Base-by-base conservation (phyloP, 1,140 invertebrate genomes). In the Scaptomyza pallida region DNA sequence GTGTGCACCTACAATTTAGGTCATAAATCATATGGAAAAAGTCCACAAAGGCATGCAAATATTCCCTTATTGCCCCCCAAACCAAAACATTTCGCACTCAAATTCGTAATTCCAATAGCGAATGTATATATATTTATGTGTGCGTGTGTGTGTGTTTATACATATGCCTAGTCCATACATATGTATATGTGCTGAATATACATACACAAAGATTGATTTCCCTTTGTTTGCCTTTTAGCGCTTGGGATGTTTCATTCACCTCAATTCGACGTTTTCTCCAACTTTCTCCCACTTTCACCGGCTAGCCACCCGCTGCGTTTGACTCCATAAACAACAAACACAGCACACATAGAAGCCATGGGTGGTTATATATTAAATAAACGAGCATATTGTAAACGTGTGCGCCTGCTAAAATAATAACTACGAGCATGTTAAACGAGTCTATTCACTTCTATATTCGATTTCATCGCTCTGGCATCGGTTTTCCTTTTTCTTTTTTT, bases 21-120 rank as follows among this genome's bases (percentile, higher is more conserved):
- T 88, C 78, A 88, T 88, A 88, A 88, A 88, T 88, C 82, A 88
- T 88, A 88, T 82, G 74, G 62, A 88, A 88, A 86, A 70, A 82
- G 75, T 76, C 72, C 78, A 88, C 78, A 88, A 88, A 78, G 68
- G 70, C 75, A 88, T 78, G 75, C 75, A 88, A 82, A 88, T 82
- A 82, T 75, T 78, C 75, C 82, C 74, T 69, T 77, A 77, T 71
- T 71, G 73, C 73, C 81, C 44, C 21, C 16, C 26, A 30, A 30
- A 51, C 15, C 16, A 65, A 13, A 9, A 30, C 26, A 30, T 30
- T 15, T 47, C 56, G 40, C 21, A 37, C 40, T 55, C 30, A 52
- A 51, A 70, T 21, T 56, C 41, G 65, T 17, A 59, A 64, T 63
- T 45, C 59, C 48, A 41, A 33, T 37, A 21, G 40, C 21, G n/a